These are phyloP conservation scores for Fistularia commersonii DNA, from an alignment of 2,797 vertebrate genomes.

Conservation along the genomic window DNA sequence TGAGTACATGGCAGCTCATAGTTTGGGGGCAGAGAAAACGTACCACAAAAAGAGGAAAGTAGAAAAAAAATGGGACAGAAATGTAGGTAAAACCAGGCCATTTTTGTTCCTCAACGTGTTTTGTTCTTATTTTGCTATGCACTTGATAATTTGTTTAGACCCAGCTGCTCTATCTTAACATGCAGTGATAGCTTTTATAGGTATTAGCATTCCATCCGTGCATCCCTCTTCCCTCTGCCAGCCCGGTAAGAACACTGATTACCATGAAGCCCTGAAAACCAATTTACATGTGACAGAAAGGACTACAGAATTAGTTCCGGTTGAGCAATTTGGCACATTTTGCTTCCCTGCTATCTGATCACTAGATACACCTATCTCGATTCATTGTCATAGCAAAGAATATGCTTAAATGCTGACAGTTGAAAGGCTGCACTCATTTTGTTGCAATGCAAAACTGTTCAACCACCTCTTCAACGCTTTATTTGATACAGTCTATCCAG, in stretches of 20 bases:
- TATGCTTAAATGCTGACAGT: conserved; percentile 20
- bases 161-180: background rate
- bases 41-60: background rate
- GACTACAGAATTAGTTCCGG: conserved; percentile 23
- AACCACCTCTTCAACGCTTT: conserved; percentile 4
- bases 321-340: conserved; percentile 25
- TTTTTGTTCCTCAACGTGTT: background rate
- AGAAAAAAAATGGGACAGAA: background rate
- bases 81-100: background rate
- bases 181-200: background rate
- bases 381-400: background rate
- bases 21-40: background rate
- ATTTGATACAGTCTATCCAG: conserved; percentile 41
- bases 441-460: conserved; percentile 16
- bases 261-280: conserved; percentile 28
- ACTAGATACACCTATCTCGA: conserved; percentile 4
- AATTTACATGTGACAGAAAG: conserved; percentile 31
- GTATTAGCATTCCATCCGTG: conserved; percentile 35
- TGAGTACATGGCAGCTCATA: background rate
- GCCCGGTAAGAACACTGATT: conserved; percentile 32
- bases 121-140: background rate
- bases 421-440: conserved; percentile 6
- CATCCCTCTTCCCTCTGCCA: conserved; percentile 18
- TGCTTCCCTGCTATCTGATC: conserved; percentile 34
- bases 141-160: background rate